Evolutionary conservation across 1,140 invertebrate genomes (phyloP), one percentile per base, ranked within the genome.

Genomic region (Halotydeus destructor): DNA sequence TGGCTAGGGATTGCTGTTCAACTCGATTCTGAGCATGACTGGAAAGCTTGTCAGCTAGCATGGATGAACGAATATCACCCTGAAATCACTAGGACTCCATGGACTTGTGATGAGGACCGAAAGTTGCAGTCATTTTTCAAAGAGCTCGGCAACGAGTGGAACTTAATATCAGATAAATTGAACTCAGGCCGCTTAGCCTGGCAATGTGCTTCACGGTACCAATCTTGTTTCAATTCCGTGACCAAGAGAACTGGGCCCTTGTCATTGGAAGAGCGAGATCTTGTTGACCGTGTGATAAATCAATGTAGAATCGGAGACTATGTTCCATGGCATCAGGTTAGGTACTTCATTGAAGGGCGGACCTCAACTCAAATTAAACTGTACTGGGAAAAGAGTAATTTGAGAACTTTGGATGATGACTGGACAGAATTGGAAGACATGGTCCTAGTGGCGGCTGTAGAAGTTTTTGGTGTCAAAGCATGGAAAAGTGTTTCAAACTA

Each of bases 241-340:
- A 23, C 42, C 3, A 37, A 31, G 26, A 9, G 16, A 2, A 18
- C 14, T 11, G 47, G 47, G 1, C 41, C 25, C 2, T 40, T 50
- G 8, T 27, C 26, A 11, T n/a, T 22, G 1, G 47, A 19, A 6
- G 47, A 49, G 31, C 14, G 22, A 22, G 19, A 42, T 24, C 11
- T 18, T 8, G 8, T 49, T 9, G 12, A n/a, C 2, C 14, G 32
- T 9, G 23, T 49, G 3, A 43, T 49, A 22, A 31, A 42, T 19
- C 11, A 5, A 3, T 47, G 33, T 27, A 11, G 12, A 12, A 24
- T 40, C 16, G 39, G 30, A 2, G 40, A 36, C 30, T 36, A 37
- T n/a, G 39, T 49, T n/a, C 36, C 48, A 6, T 49, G 47, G 47
- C n/a, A 34, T 36, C 36, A 49, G 22, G 47, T 49, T 6, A 11